Conservation (phyloP, 1,140 invertebrate species). For the Temnothorax curvispinosus region DNA sequence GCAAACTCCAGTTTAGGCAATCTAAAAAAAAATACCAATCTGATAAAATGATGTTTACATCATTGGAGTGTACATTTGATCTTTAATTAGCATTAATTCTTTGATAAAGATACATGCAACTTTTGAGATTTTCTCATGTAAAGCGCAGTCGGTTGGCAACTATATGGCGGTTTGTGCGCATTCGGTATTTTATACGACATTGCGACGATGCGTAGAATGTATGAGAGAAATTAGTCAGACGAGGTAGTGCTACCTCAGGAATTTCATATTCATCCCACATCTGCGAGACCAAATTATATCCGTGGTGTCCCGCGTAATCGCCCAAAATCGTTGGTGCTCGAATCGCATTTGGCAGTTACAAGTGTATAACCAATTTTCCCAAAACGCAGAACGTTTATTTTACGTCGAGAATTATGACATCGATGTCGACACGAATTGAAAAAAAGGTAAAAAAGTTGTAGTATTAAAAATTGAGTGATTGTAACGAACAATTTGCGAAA, state of each 20-base stretch:
- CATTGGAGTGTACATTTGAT: not conserved
- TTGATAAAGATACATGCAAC: not conserved
- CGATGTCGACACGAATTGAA: not conserved
- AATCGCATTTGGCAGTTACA: conserved; percentile 37
- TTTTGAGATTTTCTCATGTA: not conserved
- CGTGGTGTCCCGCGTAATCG: conserved; percentile 44
- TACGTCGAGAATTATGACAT: not conserved
- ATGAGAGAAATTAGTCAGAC: conserved; percentile 36
- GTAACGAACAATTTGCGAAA: not conserved
- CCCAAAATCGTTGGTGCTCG: conserved; percentile 8
- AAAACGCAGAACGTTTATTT: not conserved
- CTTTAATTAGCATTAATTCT: not conserved
- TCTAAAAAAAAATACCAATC: not conserved
- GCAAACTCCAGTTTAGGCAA: not conserved
- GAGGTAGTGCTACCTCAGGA: conserved; percentile 27
- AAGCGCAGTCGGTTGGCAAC: not conserved
- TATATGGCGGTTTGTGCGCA: not conserved
- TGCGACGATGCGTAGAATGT: conserved; percentile 9
- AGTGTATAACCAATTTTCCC: conserved; percentile 4
- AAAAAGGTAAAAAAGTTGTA: not conserved
- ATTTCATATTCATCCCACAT: conserved; percentile 51
- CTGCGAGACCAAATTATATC: conserved; percentile 48
- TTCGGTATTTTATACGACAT: conserved; percentile 29
- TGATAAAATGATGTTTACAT: too few relatives aligned
- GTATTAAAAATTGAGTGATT: not conserved